Conservation (phyloP, 2,888 invertebrate species). For the Prosopocoilus inquinatus region DNA sequence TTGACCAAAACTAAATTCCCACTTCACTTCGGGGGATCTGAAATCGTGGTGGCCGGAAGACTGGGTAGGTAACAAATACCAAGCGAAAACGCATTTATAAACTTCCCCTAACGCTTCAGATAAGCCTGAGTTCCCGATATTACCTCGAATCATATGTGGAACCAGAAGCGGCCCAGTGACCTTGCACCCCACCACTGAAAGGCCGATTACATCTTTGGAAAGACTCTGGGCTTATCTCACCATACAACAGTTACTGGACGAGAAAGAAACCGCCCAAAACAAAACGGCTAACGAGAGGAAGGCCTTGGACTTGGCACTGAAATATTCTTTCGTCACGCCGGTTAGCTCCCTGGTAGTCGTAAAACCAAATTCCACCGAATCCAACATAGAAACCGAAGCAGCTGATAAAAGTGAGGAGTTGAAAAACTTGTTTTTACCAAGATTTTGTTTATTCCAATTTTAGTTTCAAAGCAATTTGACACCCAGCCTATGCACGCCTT, state of each 20-base stretch:
- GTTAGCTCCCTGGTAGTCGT: constrained; percentile 67
- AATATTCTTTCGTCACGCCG: constrained; percentile 68
- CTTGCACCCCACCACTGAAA: constrained; percentile 36
- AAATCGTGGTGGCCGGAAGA: constrained; percentile 62
- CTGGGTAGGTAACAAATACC: constrained; percentile 26
- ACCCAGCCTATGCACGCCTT: not conserved
- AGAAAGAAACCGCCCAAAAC: constrained; percentile 44
- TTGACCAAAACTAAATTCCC: constrained; percentile 59
- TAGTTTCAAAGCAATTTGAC: not conserved
- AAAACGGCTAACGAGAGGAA: constrained; percentile 48
- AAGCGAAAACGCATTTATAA: too few species aligned
- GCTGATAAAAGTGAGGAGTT: constrained; percentile 18
- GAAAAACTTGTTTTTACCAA: too few species aligned
- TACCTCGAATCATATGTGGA: constrained; percentile 27
- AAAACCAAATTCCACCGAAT: constrained; percentile 56
- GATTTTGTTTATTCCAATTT: too few species aligned
- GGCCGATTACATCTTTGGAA: constrained; percentile 41
- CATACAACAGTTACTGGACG: constrained; percentile 62
- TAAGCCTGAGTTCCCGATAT: not conserved
- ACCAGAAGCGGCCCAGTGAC: constrained; percentile 33
- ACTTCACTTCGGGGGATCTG: constrained; percentile 62
- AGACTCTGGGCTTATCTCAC: constrained; percentile 66
- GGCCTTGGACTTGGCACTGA: constrained; percentile 57
- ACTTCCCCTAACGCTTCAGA: not conserved
- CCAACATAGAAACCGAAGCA: constrained; percentile 54